These are phyloP conservation scores for Tiliacea aurago DNA, from an alignment of 2,888 invertebrate species.

Conservation along the genomic window DNA sequence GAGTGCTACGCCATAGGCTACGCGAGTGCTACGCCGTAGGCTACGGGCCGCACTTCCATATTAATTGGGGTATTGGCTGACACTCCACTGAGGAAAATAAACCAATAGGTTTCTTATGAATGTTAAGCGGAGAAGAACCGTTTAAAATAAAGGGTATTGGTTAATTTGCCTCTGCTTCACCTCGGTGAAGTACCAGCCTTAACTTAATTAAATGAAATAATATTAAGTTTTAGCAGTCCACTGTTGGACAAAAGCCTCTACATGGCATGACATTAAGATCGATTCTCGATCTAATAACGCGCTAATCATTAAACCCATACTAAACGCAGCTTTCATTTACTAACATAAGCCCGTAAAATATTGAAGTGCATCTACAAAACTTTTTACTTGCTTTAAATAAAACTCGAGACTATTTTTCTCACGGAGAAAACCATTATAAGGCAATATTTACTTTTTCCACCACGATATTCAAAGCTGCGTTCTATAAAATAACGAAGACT, in stretches of 20 bases:
- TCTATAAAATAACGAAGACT: conserved; percentile 31
- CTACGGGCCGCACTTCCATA: background rate
- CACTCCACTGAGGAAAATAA: background rate
- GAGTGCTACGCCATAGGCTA: conserved; percentile 7
- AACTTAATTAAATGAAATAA: background rate
- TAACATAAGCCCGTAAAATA: conserved; percentile 18
- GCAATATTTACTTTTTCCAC: conserved; percentile 20
- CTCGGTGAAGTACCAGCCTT: background rate
- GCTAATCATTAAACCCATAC: background rate
- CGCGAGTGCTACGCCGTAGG: conserved; percentile 7
- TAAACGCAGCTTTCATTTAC: conserved; percentile 17
- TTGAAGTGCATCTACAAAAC: conserved; percentile 9
- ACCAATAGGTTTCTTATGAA: background rate
- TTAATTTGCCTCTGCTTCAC: background rate
- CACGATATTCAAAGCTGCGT: conserved; percentile 28
- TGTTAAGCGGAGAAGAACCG: background rate
- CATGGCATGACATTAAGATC: background rate
- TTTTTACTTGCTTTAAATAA: conserved; percentile 29
- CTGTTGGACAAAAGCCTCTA: background rate
- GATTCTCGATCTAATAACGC: background rate
- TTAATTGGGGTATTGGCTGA: background rate
- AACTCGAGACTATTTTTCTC: conserved; percentile 35
- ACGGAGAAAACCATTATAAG: conserved; percentile 22
- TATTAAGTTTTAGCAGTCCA: background rate
- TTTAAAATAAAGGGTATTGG: background rate